Evolutionary conservation across 1,140 invertebrate genomes (phyloP), one percentile per base, ranked within the genome.

Genomic region (Dysdera silvatica): DNA sequence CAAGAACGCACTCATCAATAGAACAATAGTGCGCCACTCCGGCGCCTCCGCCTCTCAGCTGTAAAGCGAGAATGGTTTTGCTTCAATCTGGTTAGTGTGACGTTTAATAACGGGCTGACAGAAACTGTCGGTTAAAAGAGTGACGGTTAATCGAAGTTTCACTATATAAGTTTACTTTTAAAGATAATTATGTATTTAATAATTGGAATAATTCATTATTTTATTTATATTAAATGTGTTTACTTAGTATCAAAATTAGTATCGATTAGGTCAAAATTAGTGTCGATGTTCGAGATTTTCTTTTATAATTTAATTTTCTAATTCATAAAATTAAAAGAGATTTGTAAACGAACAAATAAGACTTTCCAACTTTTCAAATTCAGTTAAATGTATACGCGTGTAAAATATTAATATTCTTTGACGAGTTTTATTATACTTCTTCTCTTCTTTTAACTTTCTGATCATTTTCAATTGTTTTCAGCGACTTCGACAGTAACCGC

Each of bases 401-500:
- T 47, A 12, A 20, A 18, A 8, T 47, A 47, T 47, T 26, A 47
- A 26, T 16, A 3, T 4, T 18, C 23, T 6, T 47, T 47, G 10
- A 24, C 20, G 43, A 24, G 16, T 23, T 33, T 18, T 24, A 20
- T 12, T n/a, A 60, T 12, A 48, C 23, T 14, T 14, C 12, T 61
- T 45, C 40, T 37, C 41, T 64, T 52, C 43, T 62, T 62, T 53
- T 41, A 29, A 20, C 47, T 53, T 32, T 53, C 53, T 48, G 7
- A 52, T 23, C 52, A 18, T 68, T 26, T 60, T 60, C 41, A 56
- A 41, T 45, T 24, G 45, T 55, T 73, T 75, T 7, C 70, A 82
- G 80, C 65, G 81, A 82, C 72, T 76, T 82, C 69, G 81, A 82
- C 71, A 80, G 77, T 26, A 82, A 82, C 75, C 76, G 80, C 68